Conservation (phyloP, 2,113 vertebrate genomes). For the Phalacrocorax carbo region DNA sequence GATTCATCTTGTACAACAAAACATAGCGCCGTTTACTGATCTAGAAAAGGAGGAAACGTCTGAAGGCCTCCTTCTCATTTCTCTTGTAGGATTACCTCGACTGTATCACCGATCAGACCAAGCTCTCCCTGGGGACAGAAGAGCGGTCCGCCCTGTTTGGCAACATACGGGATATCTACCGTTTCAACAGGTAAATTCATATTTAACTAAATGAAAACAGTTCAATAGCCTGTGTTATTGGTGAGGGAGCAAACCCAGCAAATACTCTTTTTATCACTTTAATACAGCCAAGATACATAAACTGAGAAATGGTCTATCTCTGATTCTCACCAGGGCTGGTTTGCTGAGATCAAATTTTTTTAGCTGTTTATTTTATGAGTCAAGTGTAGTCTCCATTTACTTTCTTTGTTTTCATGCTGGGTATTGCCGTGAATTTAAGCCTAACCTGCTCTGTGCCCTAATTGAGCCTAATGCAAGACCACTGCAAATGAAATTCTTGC, state of each 20-base stretch:
- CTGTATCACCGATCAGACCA: constrained; percentile 88
- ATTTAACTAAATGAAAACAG: not conserved
- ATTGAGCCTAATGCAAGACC: not conserved
- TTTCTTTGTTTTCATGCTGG: not conserved
- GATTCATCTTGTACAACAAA: constrained; percentile 38
- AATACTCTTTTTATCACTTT: not conserved
- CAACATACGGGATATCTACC: constrained; percentile 94
- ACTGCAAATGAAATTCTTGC: not conserved
- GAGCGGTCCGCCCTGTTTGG: constrained; percentile 92
- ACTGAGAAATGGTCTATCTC: not conserved
- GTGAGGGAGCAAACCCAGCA: not conserved
- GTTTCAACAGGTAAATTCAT: constrained; percentile 88
- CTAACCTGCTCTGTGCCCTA: not conserved
- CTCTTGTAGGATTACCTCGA: constrained; percentile 89
- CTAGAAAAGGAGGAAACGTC: constrained; percentile 12
- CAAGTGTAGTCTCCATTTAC: not conserved
- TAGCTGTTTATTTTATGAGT: not conserved
- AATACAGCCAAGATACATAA: not conserved
- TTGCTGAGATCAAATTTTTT: not conserved
- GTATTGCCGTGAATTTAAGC: not conserved
- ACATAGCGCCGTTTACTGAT: constrained; percentile 3
- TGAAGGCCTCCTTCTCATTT: constrained; percentile 48
- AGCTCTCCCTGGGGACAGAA: constrained; percentile 84
- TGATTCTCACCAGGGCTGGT: not conserved
- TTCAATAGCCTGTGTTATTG: not conserved